A percentile compares a stretch with the other conserved stretches of the same genome.
phyloP scores from a whole-genome alignment of 2,113 vertebrate genomes.

The Tachuris rubrigastra region DNA sequence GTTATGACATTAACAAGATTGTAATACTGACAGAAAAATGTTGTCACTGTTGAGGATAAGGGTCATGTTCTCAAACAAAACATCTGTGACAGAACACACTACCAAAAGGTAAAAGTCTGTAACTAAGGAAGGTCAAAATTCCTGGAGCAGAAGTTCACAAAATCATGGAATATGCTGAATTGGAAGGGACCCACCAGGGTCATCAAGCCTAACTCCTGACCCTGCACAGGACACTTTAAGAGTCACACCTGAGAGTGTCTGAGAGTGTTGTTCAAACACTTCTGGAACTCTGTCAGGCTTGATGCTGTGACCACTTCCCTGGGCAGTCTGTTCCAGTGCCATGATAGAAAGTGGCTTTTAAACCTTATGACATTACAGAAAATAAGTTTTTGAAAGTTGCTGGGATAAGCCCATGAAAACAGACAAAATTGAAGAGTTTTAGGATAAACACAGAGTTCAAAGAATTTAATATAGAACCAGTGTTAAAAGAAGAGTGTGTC shows the following conservation, averaged over 20 bases:
- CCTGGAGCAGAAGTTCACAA: neutral
- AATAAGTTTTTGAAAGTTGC: neutral
- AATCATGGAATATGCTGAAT: neutral
- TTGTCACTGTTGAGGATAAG: neutral
- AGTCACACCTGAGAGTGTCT: neutral
- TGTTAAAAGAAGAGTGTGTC: neutral
- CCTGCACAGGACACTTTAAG: neutral
- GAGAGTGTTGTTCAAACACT: neutral
- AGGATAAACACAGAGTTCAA: neutral
- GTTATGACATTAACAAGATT: neutral
- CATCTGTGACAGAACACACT: neutral
- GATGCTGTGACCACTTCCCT: neutral
- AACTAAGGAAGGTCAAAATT: neutral
- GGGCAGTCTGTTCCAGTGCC: neutral
- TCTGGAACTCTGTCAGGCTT: neutral
- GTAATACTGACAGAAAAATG: neutral
- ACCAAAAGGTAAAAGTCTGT: neutral
- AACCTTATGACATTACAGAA: neutral
- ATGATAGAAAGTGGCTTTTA: neutral
- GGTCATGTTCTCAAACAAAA: neutral
- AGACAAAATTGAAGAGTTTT: neutral
- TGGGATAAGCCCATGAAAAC: neutral
- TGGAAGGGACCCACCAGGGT: neutral
- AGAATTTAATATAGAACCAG: neutral
- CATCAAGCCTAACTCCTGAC: neutral